Evolutionary conservation across 2,113 vertebrate species (phyloP).

Genomic region (Thryonomys swinderianus): DNA sequence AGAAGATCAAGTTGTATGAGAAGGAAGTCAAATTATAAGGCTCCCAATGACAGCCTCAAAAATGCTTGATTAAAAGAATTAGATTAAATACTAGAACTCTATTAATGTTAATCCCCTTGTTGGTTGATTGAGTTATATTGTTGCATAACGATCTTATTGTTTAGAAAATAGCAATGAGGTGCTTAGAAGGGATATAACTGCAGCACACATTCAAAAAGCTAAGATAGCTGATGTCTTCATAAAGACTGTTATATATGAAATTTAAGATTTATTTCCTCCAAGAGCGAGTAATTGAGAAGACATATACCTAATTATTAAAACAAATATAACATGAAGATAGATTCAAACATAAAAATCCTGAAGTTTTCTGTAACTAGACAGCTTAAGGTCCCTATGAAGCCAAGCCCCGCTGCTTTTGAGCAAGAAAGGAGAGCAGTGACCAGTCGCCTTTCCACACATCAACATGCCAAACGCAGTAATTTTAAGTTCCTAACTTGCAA

Average conservation of each 20-base stretch:
- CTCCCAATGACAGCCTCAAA: neutral
- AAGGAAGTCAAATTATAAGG: neutral
- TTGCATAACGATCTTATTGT: neutral
- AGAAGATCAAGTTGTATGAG: neutral
- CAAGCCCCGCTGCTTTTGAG: neutral
- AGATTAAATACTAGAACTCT: neutral
- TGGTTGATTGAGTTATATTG: neutral
- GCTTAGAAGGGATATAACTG: neutral
- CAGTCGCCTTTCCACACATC: neutral
- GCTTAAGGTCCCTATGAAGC: neutral
- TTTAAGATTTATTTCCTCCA: neutral
- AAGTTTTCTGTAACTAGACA: neutral
- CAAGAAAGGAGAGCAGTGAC: neutral
- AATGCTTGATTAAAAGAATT: neutral
- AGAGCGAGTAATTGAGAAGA: neutral
- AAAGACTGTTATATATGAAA: neutral
- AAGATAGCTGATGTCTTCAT: neutral
- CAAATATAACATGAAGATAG: neutral
- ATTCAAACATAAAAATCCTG: neutral
- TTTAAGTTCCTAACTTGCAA: constrained; percentile 54
- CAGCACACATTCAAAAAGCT: neutral
- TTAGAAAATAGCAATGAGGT: neutral
- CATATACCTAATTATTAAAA: neutral
- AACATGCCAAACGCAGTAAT: constrained; percentile 20
- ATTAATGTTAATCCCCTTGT: neutral